Base-by-base conservation (phyloP, 2,888 invertebrate species). In the Byasa hedistus region DNA sequence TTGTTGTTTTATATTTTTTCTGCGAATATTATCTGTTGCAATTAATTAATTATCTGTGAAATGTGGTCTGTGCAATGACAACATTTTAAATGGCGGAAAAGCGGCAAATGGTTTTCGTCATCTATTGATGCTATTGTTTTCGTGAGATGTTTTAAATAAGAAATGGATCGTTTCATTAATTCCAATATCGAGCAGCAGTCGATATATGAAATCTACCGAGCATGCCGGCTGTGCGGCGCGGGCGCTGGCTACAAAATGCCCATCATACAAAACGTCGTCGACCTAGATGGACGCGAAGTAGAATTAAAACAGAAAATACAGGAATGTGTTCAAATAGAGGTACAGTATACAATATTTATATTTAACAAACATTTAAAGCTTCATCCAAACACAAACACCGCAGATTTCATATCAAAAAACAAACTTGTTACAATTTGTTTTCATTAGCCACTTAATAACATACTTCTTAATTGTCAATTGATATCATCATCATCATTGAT, bases 211-310 rank as follows among this genome's bases (percentile, higher is more conserved):
- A 88, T 92, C 68, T 92, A 86, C 69, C 77, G 89, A 75, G 85
- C 89, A 77, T 92, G 92, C 78, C 87, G 92, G 0, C 78, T 92
- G 1, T 92, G 92, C 70, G 92, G 92, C 2, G 87, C 86, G 0
- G 89, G 91, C 44, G 89, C 89, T 36, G 92, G 92, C 70, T 92
- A 91, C 79, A 91, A 90, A 82, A 91, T 92, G 91, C 92, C 92
- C 0, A 92, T 92, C 64, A 83, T 92, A 17, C 91, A 91, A 69
- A 87, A 80, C 67, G 79, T 90, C 57, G 73, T 89, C 0, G 79
- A 83, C 24, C 61, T 84, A 2, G 85, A 84, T 12, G 79, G 76
- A 5, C 71, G 76, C 21, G 87, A 85, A 64, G 73, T 88, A 1
- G 85, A 87, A 75, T 77, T 92, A 22, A 79, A 74, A 56, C 81